These are phyloP conservation scores for Paramuricea clavata DNA, from an alignment of 92 coral and sea anemone species.

Conservation along the genomic window DNA sequence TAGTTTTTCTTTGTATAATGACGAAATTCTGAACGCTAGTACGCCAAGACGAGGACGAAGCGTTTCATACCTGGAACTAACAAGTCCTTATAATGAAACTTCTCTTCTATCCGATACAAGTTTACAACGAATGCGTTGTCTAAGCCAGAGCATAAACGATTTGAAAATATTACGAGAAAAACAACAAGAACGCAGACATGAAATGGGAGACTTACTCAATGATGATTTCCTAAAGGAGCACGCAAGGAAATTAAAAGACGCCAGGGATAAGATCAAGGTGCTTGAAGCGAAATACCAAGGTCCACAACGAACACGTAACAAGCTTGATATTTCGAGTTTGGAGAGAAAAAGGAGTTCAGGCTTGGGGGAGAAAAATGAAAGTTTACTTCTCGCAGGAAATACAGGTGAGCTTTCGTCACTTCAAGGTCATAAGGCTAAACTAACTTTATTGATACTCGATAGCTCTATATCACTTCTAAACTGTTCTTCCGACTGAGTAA, in stretches of 20 bases:
- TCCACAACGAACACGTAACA: neutral
- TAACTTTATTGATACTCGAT: too few species aligned
- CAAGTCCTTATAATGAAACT: neutral
- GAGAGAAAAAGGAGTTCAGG: constrained; percentile 68
- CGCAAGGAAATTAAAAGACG: constrained; percentile 83
- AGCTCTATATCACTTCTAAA: too few species aligned
- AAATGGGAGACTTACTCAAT: constrained; percentile 81
- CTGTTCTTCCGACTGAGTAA: too few species aligned
- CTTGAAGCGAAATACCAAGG: constrained; percentile 84
- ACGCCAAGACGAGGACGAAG: constrained; percentile 17
- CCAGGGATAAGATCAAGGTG: constrained; percentile 82
- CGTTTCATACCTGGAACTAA: constrained; percentile 24
- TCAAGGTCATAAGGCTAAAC: neutral
- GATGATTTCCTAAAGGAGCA: constrained; percentile 84
- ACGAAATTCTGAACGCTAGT: neutral
- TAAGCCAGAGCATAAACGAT: constrained; percentile 85
- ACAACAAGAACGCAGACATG: constrained; percentile 51
- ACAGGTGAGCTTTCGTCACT: neutral
- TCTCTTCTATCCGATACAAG: neutral
- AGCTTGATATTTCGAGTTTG: neutral
- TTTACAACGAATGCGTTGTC: constrained; percentile 36
- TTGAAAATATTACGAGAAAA: constrained; percentile 60
- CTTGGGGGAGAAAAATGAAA: constrained; percentile 39
- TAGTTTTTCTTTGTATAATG: neutral
- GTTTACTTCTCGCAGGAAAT: constrained; percentile 24